These are phyloP conservation scores for Sakesphorus luctuosus DNA, from an alignment of 2,113 vertebrate species.

Conservation along the genomic window DNA sequence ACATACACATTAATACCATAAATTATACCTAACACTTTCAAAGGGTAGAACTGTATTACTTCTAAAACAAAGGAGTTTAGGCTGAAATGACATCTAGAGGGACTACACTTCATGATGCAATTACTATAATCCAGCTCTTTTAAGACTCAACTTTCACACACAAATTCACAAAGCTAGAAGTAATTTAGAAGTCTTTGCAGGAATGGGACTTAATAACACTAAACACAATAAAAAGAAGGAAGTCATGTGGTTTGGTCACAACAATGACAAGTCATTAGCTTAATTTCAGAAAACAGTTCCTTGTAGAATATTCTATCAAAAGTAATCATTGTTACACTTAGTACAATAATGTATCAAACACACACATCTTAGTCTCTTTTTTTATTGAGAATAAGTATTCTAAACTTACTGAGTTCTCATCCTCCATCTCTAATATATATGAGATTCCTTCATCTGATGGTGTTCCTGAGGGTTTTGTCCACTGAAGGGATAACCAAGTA, in stretches of 20 bases:
- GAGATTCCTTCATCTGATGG: slow-evolving; percentile 93
- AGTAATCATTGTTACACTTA: not conserved
- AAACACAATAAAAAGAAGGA: not conserved
- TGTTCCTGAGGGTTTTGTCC: slow-evolving; percentile 91
- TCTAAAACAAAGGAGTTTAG: not conserved
- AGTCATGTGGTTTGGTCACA: not conserved
- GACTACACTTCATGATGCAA: not conserved
- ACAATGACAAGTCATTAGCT: not conserved
- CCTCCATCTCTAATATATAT: slow-evolving; percentile 97
- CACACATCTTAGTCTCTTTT: not conserved
- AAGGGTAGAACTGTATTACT: not conserved
- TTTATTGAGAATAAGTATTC: slow-evolving; percentile 45
- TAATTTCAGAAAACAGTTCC: not conserved
- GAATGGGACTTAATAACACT: not conserved
- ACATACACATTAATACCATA: not conserved
- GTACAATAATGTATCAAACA: not conserved
- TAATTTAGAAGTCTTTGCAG: not conserved
- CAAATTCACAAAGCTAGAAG: not conserved
- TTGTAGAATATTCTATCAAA: not conserved
- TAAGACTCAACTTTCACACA: not conserved
- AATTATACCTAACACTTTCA: not conserved
- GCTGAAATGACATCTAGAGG: not conserved
- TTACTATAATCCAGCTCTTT: not conserved
- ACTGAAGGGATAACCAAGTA: slow-evolving; percentile 91
- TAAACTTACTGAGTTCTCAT: slow-evolving; percentile 91